Conservation (phyloP, 2,888 invertebrate genomes). For the Brenthis hecate region DNA sequence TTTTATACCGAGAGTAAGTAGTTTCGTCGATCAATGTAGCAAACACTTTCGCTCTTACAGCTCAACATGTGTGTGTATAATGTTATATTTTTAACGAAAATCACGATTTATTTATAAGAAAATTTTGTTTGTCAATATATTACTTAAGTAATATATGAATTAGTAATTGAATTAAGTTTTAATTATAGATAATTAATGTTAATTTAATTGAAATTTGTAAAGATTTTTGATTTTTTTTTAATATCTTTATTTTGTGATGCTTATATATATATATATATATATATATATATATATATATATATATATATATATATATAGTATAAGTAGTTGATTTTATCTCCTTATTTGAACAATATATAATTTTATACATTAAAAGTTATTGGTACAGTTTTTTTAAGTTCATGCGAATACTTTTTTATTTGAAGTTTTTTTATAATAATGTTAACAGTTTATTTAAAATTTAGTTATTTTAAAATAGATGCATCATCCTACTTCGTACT, state of each 20-base stretch:
- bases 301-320: not conserved
- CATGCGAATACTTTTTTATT: no score
- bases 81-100: slow-evolving; percentile 39
- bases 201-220: not conserved
- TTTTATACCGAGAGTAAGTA: slow-evolving; percentile 70
- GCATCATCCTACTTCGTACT: no score
- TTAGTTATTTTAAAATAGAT: no score
- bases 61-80: slow-evolving; percentile 52
- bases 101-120: slow-evolving; percentile 26
- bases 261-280: not conserved
- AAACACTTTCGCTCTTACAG: slow-evolving; percentile 73
- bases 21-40: slow-evolving; percentile 68
- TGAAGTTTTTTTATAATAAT: no score
- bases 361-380: no score
- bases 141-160: slow-evolving; percentile 6
- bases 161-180: slow-evolving; percentile 4
- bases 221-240: not conserved
- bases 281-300: not conserved
- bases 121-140: slow-evolving; percentile 16
- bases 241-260: not conserved
- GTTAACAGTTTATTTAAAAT: no score
- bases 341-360: no score
- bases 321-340: no score
- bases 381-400: no score
- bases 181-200: not conserved